Percentiles rank a stretch among this genome's conserved stretches.
These are phyloP conservation scores for Diaperis boleti DNA, from an alignment of 2,888 invertebrate species.

Conservation along the genomic window DNA sequence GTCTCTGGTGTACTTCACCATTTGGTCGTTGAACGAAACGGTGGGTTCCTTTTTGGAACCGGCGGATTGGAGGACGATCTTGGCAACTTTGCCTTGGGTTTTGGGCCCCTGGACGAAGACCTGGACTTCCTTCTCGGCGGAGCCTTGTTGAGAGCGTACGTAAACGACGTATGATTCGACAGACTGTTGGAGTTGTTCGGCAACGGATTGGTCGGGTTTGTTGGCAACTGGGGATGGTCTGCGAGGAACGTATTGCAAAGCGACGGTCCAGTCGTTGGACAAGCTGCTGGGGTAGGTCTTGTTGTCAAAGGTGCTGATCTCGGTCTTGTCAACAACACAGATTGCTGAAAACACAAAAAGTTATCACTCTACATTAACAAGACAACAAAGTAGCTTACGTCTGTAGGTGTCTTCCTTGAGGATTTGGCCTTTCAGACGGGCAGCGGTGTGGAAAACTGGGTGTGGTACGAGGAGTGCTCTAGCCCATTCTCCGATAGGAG, in stretches of 20 bases:
- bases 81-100: conserved; percentile 60
- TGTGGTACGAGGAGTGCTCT: conserved; percentile 66
- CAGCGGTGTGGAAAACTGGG: conserved; percentile 63
- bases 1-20: conserved; percentile 57
- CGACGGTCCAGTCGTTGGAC: conserved; percentile 73
- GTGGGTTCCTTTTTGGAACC: conserved; percentile 23
- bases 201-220: conserved; percentile 39
- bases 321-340: conserved; percentile 68
- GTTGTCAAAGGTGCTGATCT: conserved; percentile 76
- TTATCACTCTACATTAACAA: too few relatives aligned
- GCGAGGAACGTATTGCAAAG: conserved; percentile 68
- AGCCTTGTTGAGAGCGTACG: conserved; percentile 62
- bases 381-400: too few relatives aligned
- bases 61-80: conserved; percentile 60
- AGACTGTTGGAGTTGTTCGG: conserved; percentile 58
- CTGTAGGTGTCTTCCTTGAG: conserved; percentile 65
- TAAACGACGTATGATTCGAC: conserved; percentile 64
- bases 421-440: conserved; percentile 58
- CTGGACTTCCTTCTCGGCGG: conserved; percentile 65
- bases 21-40: conserved; percentile 67
- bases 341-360: conserved; percentile 67
- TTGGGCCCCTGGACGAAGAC: conserved; percentile 63
- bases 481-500: conserved; percentile 64
- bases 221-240: conserved; percentile 55
- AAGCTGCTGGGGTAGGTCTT: conserved; percentile 69